Percentiles rank a stretch among this genome's conserved stretches.
phyloP scores from a whole-genome alignment of 2,888 invertebrate genomes.

The Andrena minutula region DNA sequence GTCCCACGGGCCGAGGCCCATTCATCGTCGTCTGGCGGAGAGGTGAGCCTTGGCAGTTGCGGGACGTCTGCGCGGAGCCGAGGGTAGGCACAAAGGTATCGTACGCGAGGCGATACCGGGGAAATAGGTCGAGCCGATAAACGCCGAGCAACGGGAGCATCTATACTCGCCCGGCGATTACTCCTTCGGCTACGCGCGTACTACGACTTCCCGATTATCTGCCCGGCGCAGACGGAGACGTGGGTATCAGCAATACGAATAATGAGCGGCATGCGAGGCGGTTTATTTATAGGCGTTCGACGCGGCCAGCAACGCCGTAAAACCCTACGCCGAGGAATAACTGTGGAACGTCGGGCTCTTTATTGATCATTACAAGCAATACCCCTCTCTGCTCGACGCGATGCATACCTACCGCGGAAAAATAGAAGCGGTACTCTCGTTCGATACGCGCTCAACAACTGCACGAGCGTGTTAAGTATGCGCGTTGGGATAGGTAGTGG shows the following conservation, averaged over 20 bases:
- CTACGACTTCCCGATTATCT: conserved; percentile 25
- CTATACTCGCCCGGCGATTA: conserved; percentile 16
- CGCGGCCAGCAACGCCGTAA: conserved; percentile 31
- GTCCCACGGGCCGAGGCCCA: conserved; percentile 33
- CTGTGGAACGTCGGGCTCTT: conserved; percentile 14
- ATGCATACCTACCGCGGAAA: background rate
- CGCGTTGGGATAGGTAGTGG: too few relatives aligned
- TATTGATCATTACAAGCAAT: conserved; percentile 26
- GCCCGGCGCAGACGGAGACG: background rate
- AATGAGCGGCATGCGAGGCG: conserved; percentile 30
- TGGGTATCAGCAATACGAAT: conserved; percentile 29
- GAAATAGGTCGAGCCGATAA: conserved; percentile 29
- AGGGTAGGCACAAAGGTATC: background rate
- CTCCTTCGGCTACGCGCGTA: background rate
- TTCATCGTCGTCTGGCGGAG: conserved; percentile 31
- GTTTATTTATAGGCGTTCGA: conserved; percentile 51
- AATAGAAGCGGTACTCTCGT: conserved; percentile 3
- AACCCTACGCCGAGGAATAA: conserved; percentile 23
- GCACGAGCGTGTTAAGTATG: background rate
- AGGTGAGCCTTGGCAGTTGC: conserved; percentile 25
- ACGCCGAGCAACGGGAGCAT: conserved; percentile 7
- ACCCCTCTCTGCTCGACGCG: too few relatives aligned
- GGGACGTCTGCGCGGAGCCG: background rate
- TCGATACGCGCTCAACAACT: background rate
- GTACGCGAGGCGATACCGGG: background rate